Evolutionary conservation across 2,113 vertebrate genomes (phyloP), one percentile per base, ranked within the genome.

Genomic region (Strix uralensis): DNA sequence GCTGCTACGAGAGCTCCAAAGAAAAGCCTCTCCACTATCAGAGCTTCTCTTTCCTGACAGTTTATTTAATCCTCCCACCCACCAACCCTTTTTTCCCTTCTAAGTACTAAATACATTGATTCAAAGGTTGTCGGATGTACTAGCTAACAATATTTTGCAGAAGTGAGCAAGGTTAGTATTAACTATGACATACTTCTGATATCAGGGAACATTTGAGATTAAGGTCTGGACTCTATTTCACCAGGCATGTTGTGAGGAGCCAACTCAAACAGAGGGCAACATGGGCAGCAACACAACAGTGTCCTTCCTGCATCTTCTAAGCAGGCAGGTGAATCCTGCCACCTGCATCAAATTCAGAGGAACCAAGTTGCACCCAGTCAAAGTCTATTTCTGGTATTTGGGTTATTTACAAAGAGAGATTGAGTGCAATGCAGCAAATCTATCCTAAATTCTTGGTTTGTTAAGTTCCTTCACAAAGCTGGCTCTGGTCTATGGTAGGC

Each of bases 211-310:
- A 2, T 51, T 32, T 72, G 38, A 16, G 25, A 11, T 57, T 3
- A 25, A 47, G 15, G 3, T 30, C 10, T 55, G 59, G 19, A 6
- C 30, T 70, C 42, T 14, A 1, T 57, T 34, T 73, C 71, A 13
- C 7, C 7, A 20, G 82, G 17, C 1, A 0, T 4, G 6, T 32
- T 0, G 0, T 27, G 61, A 59, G 42, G 47, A 14, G n/a, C 58
- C n/a, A 27, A 1, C 20, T 63, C 22, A 46, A 65, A 47, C 32
- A 11, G 62, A 81, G 38, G 49, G 44, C 38, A 49, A 11, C 11
- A 2, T 0, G 46, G 66, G 30, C 58, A 85, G 73, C 73, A 78
- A 65, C 44, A 57, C n/a, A 26, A 36, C 1, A 0, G 0, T 42
- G 72, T 55, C 42, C 51, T 77, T 58, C 15, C 18, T 71, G 15